Evolutionary conservation across 1,140 invertebrate genomes (phyloP).

Genomic region (Holotrichia oblita): DNA sequence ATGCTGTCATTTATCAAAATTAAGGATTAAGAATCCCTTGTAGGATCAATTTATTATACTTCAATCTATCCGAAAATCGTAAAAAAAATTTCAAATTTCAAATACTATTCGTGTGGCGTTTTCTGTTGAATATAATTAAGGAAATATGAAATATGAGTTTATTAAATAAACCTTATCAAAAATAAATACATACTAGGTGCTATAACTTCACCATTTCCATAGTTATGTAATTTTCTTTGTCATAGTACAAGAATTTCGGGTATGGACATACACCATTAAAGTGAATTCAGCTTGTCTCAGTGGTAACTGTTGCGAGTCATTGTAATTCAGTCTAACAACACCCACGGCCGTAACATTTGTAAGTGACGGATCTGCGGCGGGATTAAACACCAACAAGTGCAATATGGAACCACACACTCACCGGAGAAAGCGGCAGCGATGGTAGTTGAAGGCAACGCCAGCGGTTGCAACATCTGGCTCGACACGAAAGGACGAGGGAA

Average conservation of each 20-base stretch:
- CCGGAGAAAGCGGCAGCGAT: slow-evolving; percentile 26
- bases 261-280: background rate
- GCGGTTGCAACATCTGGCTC: slow-evolving; percentile 50
- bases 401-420: slow-evolving; percentile 48
- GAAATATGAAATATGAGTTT: too few species aligned
- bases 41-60: too few species aligned
- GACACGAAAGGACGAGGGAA: slow-evolving; percentile 45
- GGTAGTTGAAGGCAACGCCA: slow-evolving; percentile 36
- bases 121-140: too few species aligned
- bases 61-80: too few species aligned
- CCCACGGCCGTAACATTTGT: slow-evolving; percentile 49
- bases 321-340: slow-evolving; percentile 40
- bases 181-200: too few species aligned
- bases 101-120: too few species aligned
- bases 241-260: background rate
- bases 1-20: too few species aligned
- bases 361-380: slow-evolving; percentile 50
- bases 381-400: slow-evolving; percentile 53
- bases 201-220: too few species aligned
- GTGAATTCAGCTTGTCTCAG: background rate
- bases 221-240: too few species aligned
- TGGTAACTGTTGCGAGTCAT: slow-evolving; percentile 32
- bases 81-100: too few species aligned
- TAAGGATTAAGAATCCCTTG: too few species aligned
- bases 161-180: too few species aligned